phyloP scores from a whole-genome alignment of 2,797 vertebrate species.

The Fistularia commersonii region DNA sequence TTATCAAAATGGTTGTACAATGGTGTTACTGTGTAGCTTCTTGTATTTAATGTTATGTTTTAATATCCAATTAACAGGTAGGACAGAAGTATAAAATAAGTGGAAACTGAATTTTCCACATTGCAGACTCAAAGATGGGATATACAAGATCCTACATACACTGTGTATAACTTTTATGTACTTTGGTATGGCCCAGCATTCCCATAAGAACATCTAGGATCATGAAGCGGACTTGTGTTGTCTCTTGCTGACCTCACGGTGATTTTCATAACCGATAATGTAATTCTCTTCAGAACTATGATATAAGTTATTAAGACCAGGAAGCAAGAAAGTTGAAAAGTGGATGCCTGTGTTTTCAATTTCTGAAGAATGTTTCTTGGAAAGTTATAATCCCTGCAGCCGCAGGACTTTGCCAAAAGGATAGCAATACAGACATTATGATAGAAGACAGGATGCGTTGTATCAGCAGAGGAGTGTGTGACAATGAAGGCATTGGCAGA shows the following conservation, averaged over 20 bases:
- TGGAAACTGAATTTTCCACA: neutral
- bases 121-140: neutral
- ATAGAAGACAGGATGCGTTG: slow-evolving; percentile 37
- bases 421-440: slow-evolving; percentile 25
- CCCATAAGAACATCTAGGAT: slow-evolving; percentile 1
- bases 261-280: too few species aligned
- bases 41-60: too few species aligned
- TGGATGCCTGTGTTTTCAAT: slow-evolving; percentile 23
- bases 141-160: too few species aligned
- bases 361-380: slow-evolving; percentile 38
- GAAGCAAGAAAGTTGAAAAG: slow-evolving; percentile 5
- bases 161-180: neutral
- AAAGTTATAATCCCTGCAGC: slow-evolving; percentile 19
- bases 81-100: slow-evolving; percentile 1
- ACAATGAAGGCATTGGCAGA: slow-evolving; percentile 63
- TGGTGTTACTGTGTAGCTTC: too few species aligned
- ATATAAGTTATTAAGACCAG: neutral
- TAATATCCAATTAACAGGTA: neutral
- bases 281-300: neutral
- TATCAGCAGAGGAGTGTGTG: slow-evolving; percentile 39
- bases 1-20: neutral
- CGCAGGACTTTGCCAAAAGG: slow-evolving; percentile 9
- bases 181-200: neutral
- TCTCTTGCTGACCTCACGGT: neutral
- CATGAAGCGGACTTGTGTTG: slow-evolving; percentile 3